A percentile compares a stretch with the other conserved stretches of the same genome.
These are phyloP conservation scores for Limnephilus auricula DNA, from an alignment of 2,888 invertebrate species.

Conservation along the genomic window DNA sequence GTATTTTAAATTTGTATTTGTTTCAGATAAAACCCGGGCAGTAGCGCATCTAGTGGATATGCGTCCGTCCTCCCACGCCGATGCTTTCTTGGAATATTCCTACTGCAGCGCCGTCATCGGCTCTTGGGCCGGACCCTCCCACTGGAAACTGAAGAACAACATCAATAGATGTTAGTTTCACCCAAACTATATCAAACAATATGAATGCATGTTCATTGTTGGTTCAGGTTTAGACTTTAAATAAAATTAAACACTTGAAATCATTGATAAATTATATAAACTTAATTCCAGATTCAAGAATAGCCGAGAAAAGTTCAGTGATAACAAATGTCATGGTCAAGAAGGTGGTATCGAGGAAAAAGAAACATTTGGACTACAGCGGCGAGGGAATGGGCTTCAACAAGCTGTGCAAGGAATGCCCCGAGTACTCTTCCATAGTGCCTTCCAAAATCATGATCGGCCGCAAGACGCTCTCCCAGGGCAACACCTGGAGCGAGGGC, in stretches of 20 bases:
- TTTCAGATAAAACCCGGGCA: conserved; percentile 70
- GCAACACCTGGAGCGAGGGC: conserved; percentile 75
- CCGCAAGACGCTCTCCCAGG: conserved; percentile 75
- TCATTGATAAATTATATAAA: background rate
- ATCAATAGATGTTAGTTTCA: conserved; percentile 69
- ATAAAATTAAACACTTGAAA: background rate
- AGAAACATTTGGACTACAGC: conserved; percentile 74
- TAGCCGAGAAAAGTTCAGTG: conserved; percentile 56
- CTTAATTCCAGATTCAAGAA: conserved; percentile 58
- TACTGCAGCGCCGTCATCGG: conserved; percentile 79
- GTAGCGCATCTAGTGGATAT: conserved; percentile 77
- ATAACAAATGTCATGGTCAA: conserved; percentile 56
- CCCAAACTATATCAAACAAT: background rate
- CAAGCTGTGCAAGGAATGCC: conserved; percentile 49
- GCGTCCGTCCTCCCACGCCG: conserved; percentile 75
- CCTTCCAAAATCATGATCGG: conserved; percentile 77
- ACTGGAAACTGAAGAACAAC: conserved; percentile 85
- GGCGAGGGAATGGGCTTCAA: conserved; percentile 72
- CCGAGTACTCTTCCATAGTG: conserved; percentile 73
- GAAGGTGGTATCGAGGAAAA: conserved; percentile 68
- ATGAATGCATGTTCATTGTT: background rate
- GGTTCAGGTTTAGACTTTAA: background rate
- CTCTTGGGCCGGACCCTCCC: conserved; percentile 90
- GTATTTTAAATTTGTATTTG: conserved; percentile 67
- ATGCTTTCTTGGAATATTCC: conserved; percentile 83